Conservation (phyloP, 2,888 invertebrate species). For the Lepeophtheirus nordmannii region DNA sequence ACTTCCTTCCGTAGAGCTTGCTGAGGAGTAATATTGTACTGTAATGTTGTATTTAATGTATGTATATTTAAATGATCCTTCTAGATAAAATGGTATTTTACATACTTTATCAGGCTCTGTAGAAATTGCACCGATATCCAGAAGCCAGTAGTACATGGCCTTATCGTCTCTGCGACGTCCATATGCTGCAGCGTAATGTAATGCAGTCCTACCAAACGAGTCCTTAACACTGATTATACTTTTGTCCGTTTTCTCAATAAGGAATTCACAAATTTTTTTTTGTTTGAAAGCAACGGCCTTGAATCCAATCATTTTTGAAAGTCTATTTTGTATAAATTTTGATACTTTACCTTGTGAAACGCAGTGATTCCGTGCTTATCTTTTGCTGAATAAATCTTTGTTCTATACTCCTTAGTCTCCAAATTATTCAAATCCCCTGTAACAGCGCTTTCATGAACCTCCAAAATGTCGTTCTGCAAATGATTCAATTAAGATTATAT, state of each 20-base stretch:
- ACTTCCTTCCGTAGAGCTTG: background rate
- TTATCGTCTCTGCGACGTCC: constrained; percentile 50
- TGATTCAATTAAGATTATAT: too few species aligned
- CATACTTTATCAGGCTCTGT: constrained; percentile 64
- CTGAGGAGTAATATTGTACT: background rate
- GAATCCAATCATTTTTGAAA: constrained; percentile 1
- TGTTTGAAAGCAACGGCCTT: constrained; percentile 69
- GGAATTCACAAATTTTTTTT: constrained; percentile 50
- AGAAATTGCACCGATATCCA: constrained; percentile 67
- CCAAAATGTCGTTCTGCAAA: constrained; percentile 58
- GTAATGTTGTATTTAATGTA: too few species aligned
- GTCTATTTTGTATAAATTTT: background rate
- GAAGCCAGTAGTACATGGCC: constrained; percentile 57
- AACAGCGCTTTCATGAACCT: constrained; percentile 59
- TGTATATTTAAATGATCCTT: too few species aligned
- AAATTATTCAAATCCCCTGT: constrained; percentile 57
- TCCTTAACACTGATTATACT: constrained; percentile 53
- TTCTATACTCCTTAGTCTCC: constrained; percentile 36
- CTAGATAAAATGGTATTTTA: too few species aligned
- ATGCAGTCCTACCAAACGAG: constrained; percentile 65
- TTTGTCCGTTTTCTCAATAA: constrained; percentile 52
- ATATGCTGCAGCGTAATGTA: constrained; percentile 69
- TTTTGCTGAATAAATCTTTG: constrained; percentile 54
- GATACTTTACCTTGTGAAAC: constrained; percentile 55
- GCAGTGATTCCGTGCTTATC: constrained; percentile 65